A percentile compares a stretch with the other conserved stretches of the same genome.
These are phyloP conservation scores for Melinopterus prodromus DNA, from an alignment of 2,888 invertebrate genomes.

Conservation along the genomic window DNA sequence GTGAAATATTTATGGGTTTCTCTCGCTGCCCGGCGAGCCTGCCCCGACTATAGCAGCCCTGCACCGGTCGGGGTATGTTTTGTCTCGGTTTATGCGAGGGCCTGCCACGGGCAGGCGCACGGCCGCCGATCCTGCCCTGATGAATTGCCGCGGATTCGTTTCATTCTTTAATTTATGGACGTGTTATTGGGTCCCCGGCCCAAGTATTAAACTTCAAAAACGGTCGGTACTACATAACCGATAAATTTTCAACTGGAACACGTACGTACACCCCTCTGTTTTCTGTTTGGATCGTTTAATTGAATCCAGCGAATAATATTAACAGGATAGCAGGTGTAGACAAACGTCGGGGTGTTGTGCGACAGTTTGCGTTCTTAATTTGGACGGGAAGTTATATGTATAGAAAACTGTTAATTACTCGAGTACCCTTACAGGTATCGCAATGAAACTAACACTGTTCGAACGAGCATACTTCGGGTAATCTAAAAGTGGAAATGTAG, in stretches of 20 bases:
- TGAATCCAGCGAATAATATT: neutral
- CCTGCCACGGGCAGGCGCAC: slow-evolving; percentile 43
- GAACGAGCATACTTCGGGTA: no score
- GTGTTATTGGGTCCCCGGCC: slow-evolving; percentile 36
- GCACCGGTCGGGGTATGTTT: slow-evolving; percentile 47
- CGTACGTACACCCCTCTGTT: neutral
- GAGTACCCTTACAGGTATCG: no score
- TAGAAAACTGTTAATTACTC: no score
- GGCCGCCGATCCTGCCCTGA: slow-evolving; percentile 44
- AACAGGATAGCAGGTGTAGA: no score
- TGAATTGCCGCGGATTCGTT: slow-evolving; percentile 49
- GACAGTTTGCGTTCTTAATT: no score
- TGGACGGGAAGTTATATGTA: no score
- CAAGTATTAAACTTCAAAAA: slow-evolving; percentile 32
- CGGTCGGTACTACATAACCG: slow-evolving; percentile 7
- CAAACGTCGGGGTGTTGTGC: no score
- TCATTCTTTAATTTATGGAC: slow-evolving; percentile 47
- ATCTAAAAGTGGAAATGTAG: no score
- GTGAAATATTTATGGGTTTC: slow-evolving; percentile 56
- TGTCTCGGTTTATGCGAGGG: slow-evolving; percentile 50
- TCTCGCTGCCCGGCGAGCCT: slow-evolving; percentile 8
- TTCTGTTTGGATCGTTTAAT: neutral
- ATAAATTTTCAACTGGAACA: neutral
- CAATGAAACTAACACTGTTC: no score
- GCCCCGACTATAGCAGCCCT: slow-evolving; percentile 26